phyloP scores from a whole-genome alignment of 2,113 vertebrate genomes.

The Melanerpes formicivorus region DNA sequence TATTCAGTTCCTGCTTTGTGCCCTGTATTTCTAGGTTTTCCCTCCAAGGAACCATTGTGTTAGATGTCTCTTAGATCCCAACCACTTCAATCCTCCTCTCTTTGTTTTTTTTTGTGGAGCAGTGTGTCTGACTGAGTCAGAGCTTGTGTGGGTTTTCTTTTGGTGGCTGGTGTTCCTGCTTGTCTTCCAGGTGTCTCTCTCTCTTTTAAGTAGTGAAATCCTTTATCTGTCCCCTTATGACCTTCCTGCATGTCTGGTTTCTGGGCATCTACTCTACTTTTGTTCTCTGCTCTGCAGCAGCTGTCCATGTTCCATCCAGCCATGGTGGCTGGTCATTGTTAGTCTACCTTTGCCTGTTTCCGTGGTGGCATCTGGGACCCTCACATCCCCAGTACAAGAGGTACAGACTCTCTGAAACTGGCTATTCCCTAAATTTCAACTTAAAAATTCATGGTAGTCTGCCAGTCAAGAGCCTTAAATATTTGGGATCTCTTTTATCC shows the following conservation, averaged over 20 bases:
- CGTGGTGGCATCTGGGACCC: not conserved
- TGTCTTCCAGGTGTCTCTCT: not conserved
- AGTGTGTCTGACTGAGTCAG: not conserved
- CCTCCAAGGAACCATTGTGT: not conserved
- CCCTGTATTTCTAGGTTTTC: not conserved
- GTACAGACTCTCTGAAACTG: not conserved
- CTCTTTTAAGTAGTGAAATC: conserved; percentile 41
- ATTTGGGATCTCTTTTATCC: not conserved
- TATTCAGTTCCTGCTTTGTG: not conserved
- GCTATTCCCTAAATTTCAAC: not conserved
- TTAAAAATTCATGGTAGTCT: not conserved
- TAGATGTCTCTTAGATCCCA: not conserved
- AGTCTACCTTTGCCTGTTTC: not conserved
- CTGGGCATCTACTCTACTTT: conserved; percentile 15
- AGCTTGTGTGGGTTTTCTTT: conserved; percentile 1
- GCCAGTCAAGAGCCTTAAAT: not conserved
- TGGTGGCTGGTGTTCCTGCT: not conserved
- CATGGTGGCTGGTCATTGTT: rapidly evolving
- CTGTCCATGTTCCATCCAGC: not conserved
- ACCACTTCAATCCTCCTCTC: not conserved
- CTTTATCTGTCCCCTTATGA: conserved; percentile 50
- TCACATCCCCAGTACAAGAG: not conserved
- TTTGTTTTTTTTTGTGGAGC: not conserved
- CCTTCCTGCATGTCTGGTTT: conserved; percentile 4
- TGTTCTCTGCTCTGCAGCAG: not conserved